A percentile compares a stretch with the other conserved stretches of the same genome.
These are phyloP conservation scores for Mamestra brassicae DNA, from an alignment of 2,888 invertebrate genomes.

Conservation along the genomic window DNA sequence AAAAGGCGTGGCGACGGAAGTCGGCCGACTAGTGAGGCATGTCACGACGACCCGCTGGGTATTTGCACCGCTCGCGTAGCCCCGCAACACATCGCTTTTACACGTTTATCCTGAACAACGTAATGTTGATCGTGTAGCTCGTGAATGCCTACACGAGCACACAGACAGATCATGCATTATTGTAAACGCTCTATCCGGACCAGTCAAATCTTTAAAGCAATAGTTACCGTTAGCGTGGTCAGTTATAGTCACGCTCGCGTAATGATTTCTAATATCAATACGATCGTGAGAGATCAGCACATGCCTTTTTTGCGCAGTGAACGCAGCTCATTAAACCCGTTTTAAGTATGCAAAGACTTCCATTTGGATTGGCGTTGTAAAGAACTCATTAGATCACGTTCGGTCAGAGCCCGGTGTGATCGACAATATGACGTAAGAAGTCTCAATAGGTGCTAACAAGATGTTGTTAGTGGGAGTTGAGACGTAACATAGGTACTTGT, in stretches of 20 bases:
- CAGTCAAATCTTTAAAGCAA: constrained; percentile 58
- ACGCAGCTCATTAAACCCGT: constrained; percentile 79
- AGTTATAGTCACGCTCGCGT: constrained; percentile 73
- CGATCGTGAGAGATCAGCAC: constrained; percentile 74
- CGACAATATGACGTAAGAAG: constrained; percentile 81
- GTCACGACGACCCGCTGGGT: constrained; percentile 70
- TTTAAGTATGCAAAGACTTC: constrained; percentile 76
- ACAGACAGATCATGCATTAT: constrained; percentile 42
- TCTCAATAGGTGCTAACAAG: constrained; percentile 85
- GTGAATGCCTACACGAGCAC: constrained; percentile 36
- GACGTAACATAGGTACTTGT: constrained; percentile 67
- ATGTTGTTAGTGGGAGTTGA: constrained; percentile 75
- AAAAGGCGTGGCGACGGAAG: constrained; percentile 78
- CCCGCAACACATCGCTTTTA: constrained; percentile 64
- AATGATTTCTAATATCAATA: constrained; percentile 80
- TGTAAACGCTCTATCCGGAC: constrained; percentile 48
- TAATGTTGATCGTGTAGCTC: constrained; percentile 45
- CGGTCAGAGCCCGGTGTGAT: constrained; percentile 73
- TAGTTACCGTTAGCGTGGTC: constrained; percentile 68
- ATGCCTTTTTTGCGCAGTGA: constrained; percentile 74
- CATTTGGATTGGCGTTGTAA: constrained; percentile 78
- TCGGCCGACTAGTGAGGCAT: constrained; percentile 73
- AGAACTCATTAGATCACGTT: constrained; percentile 82
- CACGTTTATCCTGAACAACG: constrained; percentile 39
- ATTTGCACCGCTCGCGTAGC: constrained; percentile 57